Evolutionary conservation across 2,888 invertebrate species (phyloP).

Genomic region (Caenorhabditis zanzibari): DNA sequence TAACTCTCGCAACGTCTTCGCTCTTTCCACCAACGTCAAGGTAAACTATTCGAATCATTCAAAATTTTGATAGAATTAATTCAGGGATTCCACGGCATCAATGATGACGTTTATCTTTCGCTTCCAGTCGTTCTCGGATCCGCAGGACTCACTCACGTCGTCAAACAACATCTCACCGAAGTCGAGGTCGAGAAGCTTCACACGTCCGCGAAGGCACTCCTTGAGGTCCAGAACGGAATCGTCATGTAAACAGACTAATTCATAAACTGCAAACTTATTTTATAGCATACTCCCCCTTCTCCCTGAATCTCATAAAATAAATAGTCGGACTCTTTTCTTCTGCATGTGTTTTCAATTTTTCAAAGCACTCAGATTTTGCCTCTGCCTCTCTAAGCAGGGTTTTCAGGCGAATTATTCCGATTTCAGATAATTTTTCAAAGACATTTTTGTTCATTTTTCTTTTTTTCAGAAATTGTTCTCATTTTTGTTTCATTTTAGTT

Average conservation of each 20-base stretch:
- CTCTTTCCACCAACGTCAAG: constrained; percentile 84
- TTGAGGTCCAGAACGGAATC: constrained; percentile 78
- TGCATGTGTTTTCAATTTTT: neutral
- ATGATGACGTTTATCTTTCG: constrained; percentile 91
- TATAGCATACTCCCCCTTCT: constrained; percentile 12
- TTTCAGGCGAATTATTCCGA: too few relatives aligned
- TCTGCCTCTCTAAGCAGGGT: too few relatives aligned
- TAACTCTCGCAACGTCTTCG: constrained; percentile 84
- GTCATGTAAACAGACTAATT: constrained; percentile 50
- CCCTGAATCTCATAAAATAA: constrained; percentile 56
- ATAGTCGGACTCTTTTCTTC: constrained; percentile 8
- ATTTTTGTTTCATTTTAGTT: neutral
- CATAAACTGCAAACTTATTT: neutral
- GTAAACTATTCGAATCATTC: neutral
- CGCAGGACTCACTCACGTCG: constrained; percentile 79
- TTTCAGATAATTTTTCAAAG: too few relatives aligned
- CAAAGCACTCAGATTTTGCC: too few relatives aligned
- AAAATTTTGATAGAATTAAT: neutral
- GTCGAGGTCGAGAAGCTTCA: constrained; percentile 78
- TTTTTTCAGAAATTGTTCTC: neutral
- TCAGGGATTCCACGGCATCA: constrained; percentile 89
- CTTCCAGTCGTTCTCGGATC: constrained; percentile 86
- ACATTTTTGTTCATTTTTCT: too few relatives aligned
- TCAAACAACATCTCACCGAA: constrained; percentile 78
- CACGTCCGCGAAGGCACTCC: constrained; percentile 78